These are phyloP conservation scores for Cichlasoma orientale DNA, from an alignment of 2,797 vertebrate species.

Conservation along the genomic window DNA sequence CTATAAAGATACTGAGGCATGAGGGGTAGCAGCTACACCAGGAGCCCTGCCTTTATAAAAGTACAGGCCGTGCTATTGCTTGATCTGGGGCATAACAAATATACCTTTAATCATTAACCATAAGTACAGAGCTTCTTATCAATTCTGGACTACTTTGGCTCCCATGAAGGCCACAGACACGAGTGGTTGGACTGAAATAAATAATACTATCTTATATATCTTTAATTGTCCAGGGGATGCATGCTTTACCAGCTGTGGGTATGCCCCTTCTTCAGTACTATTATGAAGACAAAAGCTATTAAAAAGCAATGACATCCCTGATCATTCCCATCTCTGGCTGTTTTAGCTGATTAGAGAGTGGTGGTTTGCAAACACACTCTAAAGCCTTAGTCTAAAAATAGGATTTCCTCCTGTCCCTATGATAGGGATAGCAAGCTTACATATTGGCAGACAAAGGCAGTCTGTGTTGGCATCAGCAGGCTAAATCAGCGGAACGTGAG, in stretches of 20 bases:
- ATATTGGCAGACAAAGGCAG: constrained; percentile 40
- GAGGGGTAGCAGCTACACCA: constrained; percentile 17
- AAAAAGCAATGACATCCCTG: background rate
- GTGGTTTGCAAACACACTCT: background rate
- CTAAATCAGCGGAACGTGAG: constrained; percentile 43
- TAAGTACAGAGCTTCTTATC: background rate
- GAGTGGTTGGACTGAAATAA: background rate
- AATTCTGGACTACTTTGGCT: background rate
- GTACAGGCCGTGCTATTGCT: background rate
- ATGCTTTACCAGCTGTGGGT: background rate
- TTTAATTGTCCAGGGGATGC: background rate
- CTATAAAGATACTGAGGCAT: constrained; percentile 25
- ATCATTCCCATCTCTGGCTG: background rate
- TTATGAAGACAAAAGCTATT: background rate
- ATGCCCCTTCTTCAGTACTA: background rate
- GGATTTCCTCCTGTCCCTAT: constrained; percentile 22
- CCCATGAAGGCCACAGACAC: no score
- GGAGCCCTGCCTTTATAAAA: constrained; percentile 13
- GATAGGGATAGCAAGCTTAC: constrained; percentile 39
- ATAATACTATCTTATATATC: background rate
- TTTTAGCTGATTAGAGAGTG: background rate
- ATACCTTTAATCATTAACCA: background rate
- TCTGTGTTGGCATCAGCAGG: constrained; percentile 41
- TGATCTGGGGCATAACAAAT: background rate
- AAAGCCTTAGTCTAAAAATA: constrained; percentile 47